phyloP scores from a whole-genome alignment of 2,113 vertebrate genomes.

The Tonatia bakeri region DNA sequence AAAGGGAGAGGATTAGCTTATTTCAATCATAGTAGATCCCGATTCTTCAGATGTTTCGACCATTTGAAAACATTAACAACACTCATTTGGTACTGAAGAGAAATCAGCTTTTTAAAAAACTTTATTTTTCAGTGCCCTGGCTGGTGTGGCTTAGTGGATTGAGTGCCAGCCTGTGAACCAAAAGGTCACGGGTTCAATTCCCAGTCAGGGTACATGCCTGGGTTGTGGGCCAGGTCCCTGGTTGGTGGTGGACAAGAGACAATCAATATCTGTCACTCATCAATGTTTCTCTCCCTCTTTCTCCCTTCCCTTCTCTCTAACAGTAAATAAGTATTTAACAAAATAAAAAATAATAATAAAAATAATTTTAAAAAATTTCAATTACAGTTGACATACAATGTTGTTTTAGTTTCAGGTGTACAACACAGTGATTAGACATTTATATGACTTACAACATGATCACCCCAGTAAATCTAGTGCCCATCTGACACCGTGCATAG shows the following conservation, averaged over 20 bases:
- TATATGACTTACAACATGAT: neutral
- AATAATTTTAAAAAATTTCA: too few species aligned
- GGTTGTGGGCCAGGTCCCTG: too few species aligned
- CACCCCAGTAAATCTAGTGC: neutral
- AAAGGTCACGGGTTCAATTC: too few species aligned
- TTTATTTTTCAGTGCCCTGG: neutral
- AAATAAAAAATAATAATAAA: too few species aligned
- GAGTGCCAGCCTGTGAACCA: too few species aligned
- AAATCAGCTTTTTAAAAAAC: neutral
- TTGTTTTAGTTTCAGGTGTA: neutral
- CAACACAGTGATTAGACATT: neutral
- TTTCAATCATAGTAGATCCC: neutral
- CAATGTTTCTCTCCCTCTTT: too few species aligned
- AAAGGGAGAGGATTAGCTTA: neutral
- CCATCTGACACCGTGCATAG: neutral
- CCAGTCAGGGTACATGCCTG: too few species aligned
- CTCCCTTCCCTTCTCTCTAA: too few species aligned
- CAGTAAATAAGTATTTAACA: too few species aligned
- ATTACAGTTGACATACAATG: neutral
- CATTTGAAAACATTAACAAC: neutral
- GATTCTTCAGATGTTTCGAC: neutral
- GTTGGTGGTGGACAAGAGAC: too few species aligned
- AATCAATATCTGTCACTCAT: too few species aligned
- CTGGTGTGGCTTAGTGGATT: too few species aligned
- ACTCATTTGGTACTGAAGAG: neutral